Conservation (phyloP, 2,113 vertebrate species). For the Mellivora capensis region DNA sequence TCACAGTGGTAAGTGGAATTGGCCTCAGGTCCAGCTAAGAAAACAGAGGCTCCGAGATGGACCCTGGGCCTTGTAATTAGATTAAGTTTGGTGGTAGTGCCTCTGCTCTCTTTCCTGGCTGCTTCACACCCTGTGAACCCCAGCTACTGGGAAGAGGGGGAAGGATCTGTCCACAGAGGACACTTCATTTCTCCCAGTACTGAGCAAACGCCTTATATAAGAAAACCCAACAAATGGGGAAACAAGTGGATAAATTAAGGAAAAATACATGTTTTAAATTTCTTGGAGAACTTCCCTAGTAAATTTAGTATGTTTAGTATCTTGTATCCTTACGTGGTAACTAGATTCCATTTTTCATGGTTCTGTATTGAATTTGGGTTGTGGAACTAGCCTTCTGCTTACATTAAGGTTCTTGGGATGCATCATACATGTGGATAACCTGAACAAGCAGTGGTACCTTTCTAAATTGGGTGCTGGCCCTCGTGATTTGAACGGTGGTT, state of each 20-base stretch:
- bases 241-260: neutral
- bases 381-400: neutral
- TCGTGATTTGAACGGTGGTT: constrained; percentile 21
- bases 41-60: neutral
- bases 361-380: neutral
- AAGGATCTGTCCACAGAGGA: neutral
- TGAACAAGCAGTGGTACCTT: neutral
- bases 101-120: neutral
- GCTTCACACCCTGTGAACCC: neutral
- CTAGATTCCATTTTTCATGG: neutral
- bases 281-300: neutral
- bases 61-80: neutral
- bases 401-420: neutral
- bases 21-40: neutral
- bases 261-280: neutral
- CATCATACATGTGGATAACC: neutral
- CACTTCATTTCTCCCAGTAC: neutral
- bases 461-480: constrained; percentile 65
- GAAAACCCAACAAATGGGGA: neutral
- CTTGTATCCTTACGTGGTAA: neutral
- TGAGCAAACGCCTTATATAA: neutral
- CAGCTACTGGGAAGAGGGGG: too few species aligned
- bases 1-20: neutral
- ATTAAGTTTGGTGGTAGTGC: neutral
- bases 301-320: constrained; percentile 6